Evolutionary conservation across 2,113 vertebrate species (phyloP), one percentile per base, ranked within the genome.

Genomic region (Lagopus muta): DNA sequence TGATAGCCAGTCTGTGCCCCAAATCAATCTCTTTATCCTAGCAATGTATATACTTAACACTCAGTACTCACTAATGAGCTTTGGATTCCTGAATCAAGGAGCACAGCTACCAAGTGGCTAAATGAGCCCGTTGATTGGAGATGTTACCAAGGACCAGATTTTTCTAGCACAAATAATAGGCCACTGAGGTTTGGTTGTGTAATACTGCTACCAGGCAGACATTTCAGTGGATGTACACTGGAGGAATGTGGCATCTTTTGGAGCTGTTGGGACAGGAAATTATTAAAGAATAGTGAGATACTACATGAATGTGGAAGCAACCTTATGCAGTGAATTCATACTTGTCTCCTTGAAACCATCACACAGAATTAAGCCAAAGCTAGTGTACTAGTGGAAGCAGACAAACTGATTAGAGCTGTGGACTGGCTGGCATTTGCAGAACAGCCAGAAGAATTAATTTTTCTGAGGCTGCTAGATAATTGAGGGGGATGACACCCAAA

Each of bases 1-100:
- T 90, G 74, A 90, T 83, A 92, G 52, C 71, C 52, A 78, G 75
- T 48, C 28, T 60, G 55, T 88, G 80, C 52, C 75, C 81, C 65
- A 74, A 66, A 86, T 92, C 78, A 92, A 80, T 90, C 79, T 90
- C 78, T 90, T 96, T 87, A 84, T 86, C 69, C 52, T 87, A 43
- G 42, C 6, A 5, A 86, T 80, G 45, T 57, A 67, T 57, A 13
- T 50, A 82, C 42, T 76, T 82, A 75, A 38, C 17, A 25, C 30
- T 82, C 71, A 21, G 2, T 76, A 79, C 6, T 71, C n/a, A 60
- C 13, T 75, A 64, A 47, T 67, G 57, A 93, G 40, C 38, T 86
- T 70, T 88, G 54, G 15, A 75, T 90, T 85, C 85, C 75, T 83
- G 11, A 71, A 72, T 55, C 40, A 50, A 84, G 65, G 24, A 87